Conservation (phyloP, 2,797 vertebrate species). For the Phataginus tetradactyla region DNA sequence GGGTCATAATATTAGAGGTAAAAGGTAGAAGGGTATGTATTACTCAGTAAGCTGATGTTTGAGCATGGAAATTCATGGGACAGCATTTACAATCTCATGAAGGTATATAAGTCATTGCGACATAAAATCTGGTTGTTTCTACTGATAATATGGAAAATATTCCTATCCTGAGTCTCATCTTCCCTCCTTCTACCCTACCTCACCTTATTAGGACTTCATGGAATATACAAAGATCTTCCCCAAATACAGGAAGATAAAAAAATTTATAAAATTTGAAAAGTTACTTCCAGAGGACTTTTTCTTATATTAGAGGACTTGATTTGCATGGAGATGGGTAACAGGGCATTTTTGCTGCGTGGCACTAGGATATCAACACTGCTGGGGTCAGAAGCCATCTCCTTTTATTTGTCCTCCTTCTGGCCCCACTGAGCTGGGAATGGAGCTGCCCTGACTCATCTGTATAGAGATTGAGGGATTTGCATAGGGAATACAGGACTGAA, state of each 20-base stretch:
- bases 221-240: not conserved
- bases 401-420: not conserved
- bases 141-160: not conserved
- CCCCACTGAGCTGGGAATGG: not conserved
- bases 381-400: no score
- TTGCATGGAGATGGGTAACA: not conserved
- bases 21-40: not conserved
- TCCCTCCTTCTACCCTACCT: not conserved
- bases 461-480: not conserved
- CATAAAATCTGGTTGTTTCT: not conserved
- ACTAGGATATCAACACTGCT: rapidly evolving
- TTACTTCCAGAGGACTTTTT: not conserved
- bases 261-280: slow-evolving; percentile 10
- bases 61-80: not conserved
- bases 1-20: not conserved
- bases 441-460: not conserved
- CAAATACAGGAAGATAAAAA: not conserved
- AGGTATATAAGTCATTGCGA: not conserved
- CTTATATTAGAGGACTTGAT: not conserved
- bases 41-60: not conserved
- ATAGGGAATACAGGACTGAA: not conserved
- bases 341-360: not conserved
- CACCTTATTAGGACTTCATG: not conserved
- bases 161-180: not conserved
- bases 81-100: not conserved